Conservation (phyloP, 2,888 invertebrate species). For the Ernsta delagoae region DNA sequence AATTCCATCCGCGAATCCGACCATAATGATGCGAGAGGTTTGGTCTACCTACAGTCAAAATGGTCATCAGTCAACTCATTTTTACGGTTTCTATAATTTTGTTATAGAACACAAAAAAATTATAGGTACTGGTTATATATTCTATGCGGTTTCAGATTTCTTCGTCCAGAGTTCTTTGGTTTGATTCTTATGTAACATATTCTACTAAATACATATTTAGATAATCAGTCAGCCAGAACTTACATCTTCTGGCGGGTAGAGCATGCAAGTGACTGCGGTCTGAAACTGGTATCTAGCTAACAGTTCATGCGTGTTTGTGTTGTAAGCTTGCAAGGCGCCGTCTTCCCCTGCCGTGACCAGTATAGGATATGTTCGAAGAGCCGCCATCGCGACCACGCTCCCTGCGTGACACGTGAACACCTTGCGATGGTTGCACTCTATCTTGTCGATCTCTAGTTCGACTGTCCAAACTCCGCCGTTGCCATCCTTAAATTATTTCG, state of each 20-base stretch:
- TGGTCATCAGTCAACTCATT: neutral
- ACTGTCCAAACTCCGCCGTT: constrained; percentile 89
- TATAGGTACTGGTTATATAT: too few species aligned
- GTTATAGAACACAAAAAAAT: too few species aligned
- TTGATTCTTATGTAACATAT: too few species aligned
- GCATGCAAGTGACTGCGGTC: constrained; percentile 81
- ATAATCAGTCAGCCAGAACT: constrained; percentile 45
- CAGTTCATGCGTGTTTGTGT: constrained; percentile 85
- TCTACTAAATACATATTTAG: too few species aligned
- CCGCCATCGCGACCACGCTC: constrained; percentile 87
- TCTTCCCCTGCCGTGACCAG: constrained; percentile 90
- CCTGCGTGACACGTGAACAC: constrained; percentile 91
- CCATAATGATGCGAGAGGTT: constrained; percentile 87
- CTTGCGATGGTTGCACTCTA: constrained; percentile 69
- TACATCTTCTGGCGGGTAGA: constrained; percentile 90
- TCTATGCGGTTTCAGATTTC: too few species aligned
- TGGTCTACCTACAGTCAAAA: constrained; percentile 80
- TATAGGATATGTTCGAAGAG: constrained; percentile 88
- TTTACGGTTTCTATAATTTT: too few species aligned
- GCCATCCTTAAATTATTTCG: constrained; percentile 86
- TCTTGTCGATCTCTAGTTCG: constrained; percentile 75
- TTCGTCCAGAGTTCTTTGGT: too few species aligned
- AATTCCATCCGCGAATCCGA: constrained; percentile 90
- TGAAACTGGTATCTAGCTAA: constrained; percentile 85
- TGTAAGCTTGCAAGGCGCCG: constrained; percentile 90